A percentile compares a stretch with the other conserved stretches of the same genome.
Conservation (phyloP, 30 jellyfish, hydroid and myxozoan species). For the Sanderia malayensis region DNA sequence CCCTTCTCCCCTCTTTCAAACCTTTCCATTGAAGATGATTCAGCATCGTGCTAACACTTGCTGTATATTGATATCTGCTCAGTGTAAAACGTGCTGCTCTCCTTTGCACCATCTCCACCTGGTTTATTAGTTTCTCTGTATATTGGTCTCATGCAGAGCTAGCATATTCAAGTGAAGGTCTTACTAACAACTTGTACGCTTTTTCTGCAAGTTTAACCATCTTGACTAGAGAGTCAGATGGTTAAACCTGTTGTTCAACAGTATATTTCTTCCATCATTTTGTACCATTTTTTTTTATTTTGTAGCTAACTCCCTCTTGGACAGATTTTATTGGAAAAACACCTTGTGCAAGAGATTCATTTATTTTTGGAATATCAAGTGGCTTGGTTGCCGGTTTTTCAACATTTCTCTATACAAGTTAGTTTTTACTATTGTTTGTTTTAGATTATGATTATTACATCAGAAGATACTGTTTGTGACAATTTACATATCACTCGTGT, state of each 20-base stretch:
- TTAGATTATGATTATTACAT: too few species aligned
- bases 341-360: constrained; percentile 77
- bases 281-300: too few species aligned
- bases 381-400: constrained; percentile 54
- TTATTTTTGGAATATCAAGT: constrained; percentile 51
- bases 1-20: constrained; percentile 11
- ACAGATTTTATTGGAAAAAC: constrained; percentile 52
- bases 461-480: too few species aligned
- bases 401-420: constrained; percentile 58
- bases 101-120: constrained; percentile 36
- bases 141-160: constrained; percentile 23
- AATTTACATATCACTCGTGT: too few species aligned
- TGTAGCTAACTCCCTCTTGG: too few species aligned
- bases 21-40: constrained; percentile 11
- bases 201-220: too few species aligned
- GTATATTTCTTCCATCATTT: too few species aligned
- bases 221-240: too few species aligned
- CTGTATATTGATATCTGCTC: constrained; percentile 29
- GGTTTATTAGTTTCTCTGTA: constrained; percentile 26
- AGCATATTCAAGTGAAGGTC: constrained; percentile 32
- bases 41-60: constrained; percentile 23
- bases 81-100: constrained; percentile 35
- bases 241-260: too few species aligned
- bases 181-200: constrained; percentile 24
- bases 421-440: background rate